Evolutionary conservation across 2,888 invertebrate species (phyloP).

Genomic region (Eudasyphora cyanicolor): DNA sequence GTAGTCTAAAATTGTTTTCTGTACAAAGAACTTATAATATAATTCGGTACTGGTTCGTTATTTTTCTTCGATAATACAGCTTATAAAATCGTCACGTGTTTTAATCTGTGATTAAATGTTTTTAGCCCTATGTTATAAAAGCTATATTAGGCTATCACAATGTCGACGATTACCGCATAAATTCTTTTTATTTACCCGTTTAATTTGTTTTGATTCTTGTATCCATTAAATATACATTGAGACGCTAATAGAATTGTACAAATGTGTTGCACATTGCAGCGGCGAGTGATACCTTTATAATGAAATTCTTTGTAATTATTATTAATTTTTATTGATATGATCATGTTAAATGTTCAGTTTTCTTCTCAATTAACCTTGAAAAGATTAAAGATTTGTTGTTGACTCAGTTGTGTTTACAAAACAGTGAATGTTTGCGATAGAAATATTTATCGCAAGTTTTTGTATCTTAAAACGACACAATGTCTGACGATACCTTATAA

Average conservation of each 20-base stretch:
- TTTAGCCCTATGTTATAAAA: no score
- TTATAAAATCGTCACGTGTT: no score
- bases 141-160: neutral
- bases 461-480: neutral
- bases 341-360: conserved; percentile 40
- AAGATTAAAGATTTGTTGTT: conserved; percentile 3
- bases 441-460: neutral
- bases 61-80: no score
- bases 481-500: conserved; percentile 17
- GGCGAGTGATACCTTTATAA: conserved; percentile 23
- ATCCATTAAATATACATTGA: neutral
- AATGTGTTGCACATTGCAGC: conserved; percentile 10
- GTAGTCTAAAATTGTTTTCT: no score
- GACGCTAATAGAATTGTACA: neutral
- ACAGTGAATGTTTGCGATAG: neutral
- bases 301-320: conserved; percentile 27
- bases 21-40: no score
- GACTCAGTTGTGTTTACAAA: neutral
- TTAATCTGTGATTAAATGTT: no score
- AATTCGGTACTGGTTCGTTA: no score
- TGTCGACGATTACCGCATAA: neutral
- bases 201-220: neutral
- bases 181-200: neutral
- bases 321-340: conserved; percentile 25
- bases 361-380: conserved; percentile 46